phyloP scores from a whole-genome alignment of 2,113 vertebrate genomes.

The Pachycephala philippinensis region DNA sequence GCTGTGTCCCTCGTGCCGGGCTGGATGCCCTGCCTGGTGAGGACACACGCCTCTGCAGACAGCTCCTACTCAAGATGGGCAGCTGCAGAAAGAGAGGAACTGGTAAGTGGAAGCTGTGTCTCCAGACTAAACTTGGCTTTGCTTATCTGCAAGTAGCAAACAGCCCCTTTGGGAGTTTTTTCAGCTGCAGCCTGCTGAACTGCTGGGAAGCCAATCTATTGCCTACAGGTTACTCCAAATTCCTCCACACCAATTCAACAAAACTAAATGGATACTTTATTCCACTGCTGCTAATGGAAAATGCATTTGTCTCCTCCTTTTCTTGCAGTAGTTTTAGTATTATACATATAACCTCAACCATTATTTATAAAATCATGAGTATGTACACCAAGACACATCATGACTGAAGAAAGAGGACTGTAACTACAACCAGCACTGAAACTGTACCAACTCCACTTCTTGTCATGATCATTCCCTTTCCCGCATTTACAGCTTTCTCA shows the following conservation, averaged over 20 bases:
- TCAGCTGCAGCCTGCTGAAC: background rate
- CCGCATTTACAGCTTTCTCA: background rate
- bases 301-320: background rate
- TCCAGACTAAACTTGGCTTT: background rate
- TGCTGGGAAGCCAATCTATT: background rate
- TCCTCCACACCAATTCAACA: background rate
- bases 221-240: background rate
- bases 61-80: background rate
- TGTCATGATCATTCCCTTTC: background rate
- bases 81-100: background rate
- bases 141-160: background rate
- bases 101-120: background rate
- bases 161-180: background rate
- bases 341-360: background rate
- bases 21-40: background rate
- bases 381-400: background rate
- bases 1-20: rapidly evolving
- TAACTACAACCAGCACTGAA: background rate
- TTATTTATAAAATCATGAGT: background rate
- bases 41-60: rapidly evolving
- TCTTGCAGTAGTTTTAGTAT: background rate
- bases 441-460: background rate
- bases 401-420: background rate
- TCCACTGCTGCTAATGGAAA: background rate
- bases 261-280: background rate